A percentile compares a stretch with the other conserved stretches of the same genome.
These are phyloP conservation scores for Polyploca ridens DNA, from an alignment of 2,888 invertebrate genomes.

Conservation along the genomic window DNA sequence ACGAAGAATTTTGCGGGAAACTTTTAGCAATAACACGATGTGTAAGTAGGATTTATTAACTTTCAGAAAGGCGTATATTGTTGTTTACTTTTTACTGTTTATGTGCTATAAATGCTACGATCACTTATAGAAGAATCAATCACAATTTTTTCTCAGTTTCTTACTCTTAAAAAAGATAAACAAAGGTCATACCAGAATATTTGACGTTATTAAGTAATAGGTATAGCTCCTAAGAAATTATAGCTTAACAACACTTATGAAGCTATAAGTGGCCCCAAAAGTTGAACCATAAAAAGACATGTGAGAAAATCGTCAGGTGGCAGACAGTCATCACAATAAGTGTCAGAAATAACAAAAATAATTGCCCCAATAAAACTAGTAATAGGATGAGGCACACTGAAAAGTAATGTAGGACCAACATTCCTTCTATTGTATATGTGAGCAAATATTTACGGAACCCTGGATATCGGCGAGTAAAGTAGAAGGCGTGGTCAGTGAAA, in stretches of 20 bases:
- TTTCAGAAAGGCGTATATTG: no score
- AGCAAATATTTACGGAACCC: conserved; percentile 18
- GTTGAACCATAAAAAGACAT: not conserved
- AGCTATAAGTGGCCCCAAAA: not conserved
- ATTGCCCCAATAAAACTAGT: not conserved
- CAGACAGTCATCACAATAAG: not conserved
- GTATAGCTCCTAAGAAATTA: not conserved
- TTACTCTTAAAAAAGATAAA: no score
- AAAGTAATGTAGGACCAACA: not conserved
- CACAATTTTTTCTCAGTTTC: no score
- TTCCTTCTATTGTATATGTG: not conserved
- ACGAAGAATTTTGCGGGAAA: not conserved
- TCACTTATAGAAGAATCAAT: no score
- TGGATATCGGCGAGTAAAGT: conserved; percentile 44
- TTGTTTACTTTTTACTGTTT: no score
- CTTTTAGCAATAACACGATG: not conserved
- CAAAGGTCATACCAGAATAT: no score
- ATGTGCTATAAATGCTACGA: no score
- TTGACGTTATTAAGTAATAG: no score
- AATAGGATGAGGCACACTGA: not conserved
- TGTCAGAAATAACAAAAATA: not conserved
- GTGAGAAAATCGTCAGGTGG: not conserved
- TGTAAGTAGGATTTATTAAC: no score
- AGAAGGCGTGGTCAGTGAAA: conserved; percentile 59
- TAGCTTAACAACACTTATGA: not conserved